phyloP scores from a whole-genome alignment of 2,797 vertebrate species.

The Rhincodon typus region DNA sequence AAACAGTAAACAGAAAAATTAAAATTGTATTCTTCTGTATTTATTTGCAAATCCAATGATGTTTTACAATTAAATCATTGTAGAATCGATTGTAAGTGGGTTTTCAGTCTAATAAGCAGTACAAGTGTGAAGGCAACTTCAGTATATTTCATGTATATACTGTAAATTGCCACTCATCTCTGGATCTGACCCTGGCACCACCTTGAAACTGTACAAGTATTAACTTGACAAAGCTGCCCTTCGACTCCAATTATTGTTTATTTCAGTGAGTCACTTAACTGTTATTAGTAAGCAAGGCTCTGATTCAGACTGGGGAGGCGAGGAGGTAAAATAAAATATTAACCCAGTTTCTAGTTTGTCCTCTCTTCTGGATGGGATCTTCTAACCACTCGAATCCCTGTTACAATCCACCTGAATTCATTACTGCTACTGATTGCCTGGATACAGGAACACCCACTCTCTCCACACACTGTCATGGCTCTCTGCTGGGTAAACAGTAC shows the following conservation, averaged over 20 bases:
- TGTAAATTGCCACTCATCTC: constrained; percentile 18
- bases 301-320: not conserved
- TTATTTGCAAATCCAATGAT: not conserved
- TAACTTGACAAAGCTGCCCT: no score
- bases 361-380: not conserved
- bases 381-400: not conserved
- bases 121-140: not conserved
- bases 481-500: not conserved
- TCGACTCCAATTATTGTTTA: not conserved
- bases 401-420: not conserved
- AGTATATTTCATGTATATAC: no score
- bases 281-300: not conserved
- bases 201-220: not conserved
- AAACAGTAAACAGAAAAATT: not conserved
- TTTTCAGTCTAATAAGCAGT: not conserved
- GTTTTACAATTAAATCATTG: not conserved
- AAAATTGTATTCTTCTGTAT: not conserved
- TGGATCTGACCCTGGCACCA: not conserved
- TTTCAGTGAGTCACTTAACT: not conserved
- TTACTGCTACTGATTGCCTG: not conserved
- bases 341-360: not conserved
- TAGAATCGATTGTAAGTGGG: not conserved
- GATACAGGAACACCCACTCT: not conserved
- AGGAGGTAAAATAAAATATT: not conserved
- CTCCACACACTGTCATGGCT: not conserved